These are phyloP conservation scores for Drosophila lacertosa DNA, from an alignment of 1,140 invertebrate genomes.

Conservation along the genomic window DNA sequence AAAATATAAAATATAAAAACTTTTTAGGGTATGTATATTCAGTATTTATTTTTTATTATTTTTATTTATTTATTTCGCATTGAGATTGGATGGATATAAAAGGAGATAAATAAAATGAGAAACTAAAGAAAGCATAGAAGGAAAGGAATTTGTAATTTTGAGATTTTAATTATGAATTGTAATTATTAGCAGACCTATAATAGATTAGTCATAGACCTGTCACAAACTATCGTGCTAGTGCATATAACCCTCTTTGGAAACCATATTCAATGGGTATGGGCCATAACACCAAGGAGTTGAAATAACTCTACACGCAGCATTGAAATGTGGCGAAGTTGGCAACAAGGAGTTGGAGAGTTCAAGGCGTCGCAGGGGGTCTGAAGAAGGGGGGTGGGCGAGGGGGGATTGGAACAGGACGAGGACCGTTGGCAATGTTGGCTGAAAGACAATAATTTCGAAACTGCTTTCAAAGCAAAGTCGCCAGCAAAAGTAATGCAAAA, in stretches of 20 bases:
- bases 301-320: conserved; percentile 67
- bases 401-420: not conserved
- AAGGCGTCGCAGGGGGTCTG: not conserved
- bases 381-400: not conserved
- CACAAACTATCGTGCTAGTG: not conserved
- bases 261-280: not conserved
- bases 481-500: conserved; percentile 77
- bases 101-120: too few relatives aligned
- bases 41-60: too few relatives aligned
- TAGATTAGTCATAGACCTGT: too few relatives aligned
- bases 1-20: too few relatives aligned
- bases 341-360: conserved; percentile 12
- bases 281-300: conserved; percentile 50
- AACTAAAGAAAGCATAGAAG: too few relatives aligned
- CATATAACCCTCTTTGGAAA: not conserved
- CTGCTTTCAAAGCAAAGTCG: conserved; percentile 75
- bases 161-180: too few relatives aligned
- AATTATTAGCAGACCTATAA: too few relatives aligned
- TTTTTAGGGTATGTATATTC: too few relatives aligned
- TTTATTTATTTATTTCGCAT: too few relatives aligned
- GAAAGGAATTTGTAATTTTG: too few relatives aligned
- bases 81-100: too few relatives aligned
- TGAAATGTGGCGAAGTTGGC: conserved; percentile 47
- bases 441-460: conserved; percentile 73
- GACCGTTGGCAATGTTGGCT: conserved; percentile 12